These are phyloP conservation scores for Nesidiocoris tenuis DNA, from an alignment of 2,888 invertebrate species.

Conservation along the genomic window DNA sequence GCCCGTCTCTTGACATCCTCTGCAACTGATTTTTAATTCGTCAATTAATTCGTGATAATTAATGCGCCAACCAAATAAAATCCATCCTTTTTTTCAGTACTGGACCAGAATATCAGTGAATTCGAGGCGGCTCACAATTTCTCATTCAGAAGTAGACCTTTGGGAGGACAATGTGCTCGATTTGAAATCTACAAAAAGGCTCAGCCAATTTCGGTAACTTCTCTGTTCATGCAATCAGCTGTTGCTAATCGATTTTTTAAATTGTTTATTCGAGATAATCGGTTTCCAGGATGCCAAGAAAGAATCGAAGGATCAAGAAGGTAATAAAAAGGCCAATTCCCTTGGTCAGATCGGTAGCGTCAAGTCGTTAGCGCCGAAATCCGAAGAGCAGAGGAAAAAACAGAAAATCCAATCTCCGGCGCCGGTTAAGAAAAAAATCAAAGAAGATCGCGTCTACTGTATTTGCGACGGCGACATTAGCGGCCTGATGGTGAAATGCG, in stretches of 20 bases:
- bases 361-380: background rate
- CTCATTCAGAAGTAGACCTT: background rate
- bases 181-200: no score
- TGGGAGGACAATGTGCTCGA: background rate
- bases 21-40: no score
- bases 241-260: no score
- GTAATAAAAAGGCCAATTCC: background rate
- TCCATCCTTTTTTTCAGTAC: background rate
- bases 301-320: background rate
- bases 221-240: no score
- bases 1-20: no score
- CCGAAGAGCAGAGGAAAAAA: no score
- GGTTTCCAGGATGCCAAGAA: no score
- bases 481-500: background rate
- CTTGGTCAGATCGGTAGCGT: background rate
- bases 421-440: background rate
- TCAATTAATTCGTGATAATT: no score
- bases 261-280: no score
- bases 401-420: background rate
- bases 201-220: no score
- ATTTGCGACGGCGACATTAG: background rate
- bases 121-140: background rate
- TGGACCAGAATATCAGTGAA: background rate
- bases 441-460: background rate
- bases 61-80: no score